Percentiles rank a stretch among this genome's conserved stretches.
These are phyloP conservation scores for Hemicrepidius hirtus DNA, from an alignment of 2,888 invertebrate species.

Conservation along the genomic window DNA sequence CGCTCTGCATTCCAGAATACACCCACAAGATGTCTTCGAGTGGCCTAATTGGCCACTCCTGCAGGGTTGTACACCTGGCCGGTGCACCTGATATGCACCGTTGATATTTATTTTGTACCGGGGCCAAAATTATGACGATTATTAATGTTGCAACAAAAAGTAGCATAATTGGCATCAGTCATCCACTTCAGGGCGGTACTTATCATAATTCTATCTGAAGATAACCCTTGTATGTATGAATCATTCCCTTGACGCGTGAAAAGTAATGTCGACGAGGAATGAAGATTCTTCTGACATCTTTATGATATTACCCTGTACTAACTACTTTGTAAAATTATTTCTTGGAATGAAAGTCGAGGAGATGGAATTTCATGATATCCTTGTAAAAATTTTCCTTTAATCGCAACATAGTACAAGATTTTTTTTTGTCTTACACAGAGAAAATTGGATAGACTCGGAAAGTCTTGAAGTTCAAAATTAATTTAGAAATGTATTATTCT, in stretches of 20 bases:
- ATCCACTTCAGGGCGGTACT: slow-evolving; percentile 33
- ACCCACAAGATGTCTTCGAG: slow-evolving; percentile 47
- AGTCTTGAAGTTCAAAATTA: too few relatives aligned
- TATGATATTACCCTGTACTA: slow-evolving; percentile 24
- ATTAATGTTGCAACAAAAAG: slow-evolving; percentile 54
- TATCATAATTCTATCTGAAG: slow-evolving; percentile 37
- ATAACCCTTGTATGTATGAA: slow-evolving; percentile 19
- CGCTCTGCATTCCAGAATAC: slow-evolving; percentile 43
- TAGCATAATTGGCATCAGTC: slow-evolving; percentile 44
- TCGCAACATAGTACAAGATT: neutral
- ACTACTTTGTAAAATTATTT: slow-evolving; percentile 23
- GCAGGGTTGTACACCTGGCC: slow-evolving; percentile 41
- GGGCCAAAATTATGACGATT: slow-evolving; percentile 61
- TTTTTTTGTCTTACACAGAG: too few relatives aligned
- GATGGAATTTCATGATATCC: neutral
- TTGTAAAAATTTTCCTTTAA: neutral
- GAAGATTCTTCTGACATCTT: slow-evolving; percentile 36
- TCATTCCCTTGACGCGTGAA: slow-evolving; percentile 38
- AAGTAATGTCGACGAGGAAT: slow-evolving; percentile 33
- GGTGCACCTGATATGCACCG: slow-evolving; percentile 58
- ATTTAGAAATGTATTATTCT: too few relatives aligned
- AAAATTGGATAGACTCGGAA: too few relatives aligned
- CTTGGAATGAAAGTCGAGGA: slow-evolving; percentile 24
- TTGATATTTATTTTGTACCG: slow-evolving; percentile 58
- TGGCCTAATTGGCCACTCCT: slow-evolving; percentile 53